phyloP scores from a whole-genome alignment of 2,113 vertebrate genomes.

The Sander vitreus region DNA sequence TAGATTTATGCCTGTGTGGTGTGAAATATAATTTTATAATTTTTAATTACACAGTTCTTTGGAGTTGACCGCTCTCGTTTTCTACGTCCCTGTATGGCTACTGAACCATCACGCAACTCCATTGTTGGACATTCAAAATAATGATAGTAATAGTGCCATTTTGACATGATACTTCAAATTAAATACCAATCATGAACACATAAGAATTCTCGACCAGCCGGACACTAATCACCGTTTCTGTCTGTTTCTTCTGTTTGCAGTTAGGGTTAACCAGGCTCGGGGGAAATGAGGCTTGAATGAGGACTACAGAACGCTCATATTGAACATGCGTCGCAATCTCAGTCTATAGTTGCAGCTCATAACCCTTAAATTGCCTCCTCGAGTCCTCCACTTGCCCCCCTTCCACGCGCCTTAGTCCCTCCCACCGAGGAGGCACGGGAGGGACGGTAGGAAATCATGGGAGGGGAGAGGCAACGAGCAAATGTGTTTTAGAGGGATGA shows the following conservation, averaged over 20 bases:
- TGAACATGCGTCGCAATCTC: neutral
- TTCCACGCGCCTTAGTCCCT: too few relatives aligned
- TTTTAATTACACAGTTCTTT: neutral
- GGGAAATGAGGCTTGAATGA: constrained; percentile 39
- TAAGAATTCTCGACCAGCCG: neutral
- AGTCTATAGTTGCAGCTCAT: neutral
- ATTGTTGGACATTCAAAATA: neutral
- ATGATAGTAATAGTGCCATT: neutral
- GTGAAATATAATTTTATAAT: neutral
- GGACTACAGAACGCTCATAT: constrained; percentile 11
- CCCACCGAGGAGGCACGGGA: too few relatives aligned
- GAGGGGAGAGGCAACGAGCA: too few relatives aligned
- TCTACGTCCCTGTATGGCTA: neutral
- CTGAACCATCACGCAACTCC: neutral
- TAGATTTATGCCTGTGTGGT: neutral
- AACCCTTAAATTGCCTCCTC: too few relatives aligned
- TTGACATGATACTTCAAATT: neutral
- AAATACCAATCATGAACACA: neutral
- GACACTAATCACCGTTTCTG: constrained; percentile 13
- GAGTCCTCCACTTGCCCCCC: too few relatives aligned
- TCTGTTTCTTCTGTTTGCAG: constrained; percentile 22
- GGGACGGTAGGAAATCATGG: too few relatives aligned
- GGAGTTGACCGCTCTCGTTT: neutral
- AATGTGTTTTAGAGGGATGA: too few relatives aligned
- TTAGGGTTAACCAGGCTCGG: constrained; percentile 14